Conservation (phyloP, 2,888 invertebrate genomes). For the Quadroppia sp. region DNA sequence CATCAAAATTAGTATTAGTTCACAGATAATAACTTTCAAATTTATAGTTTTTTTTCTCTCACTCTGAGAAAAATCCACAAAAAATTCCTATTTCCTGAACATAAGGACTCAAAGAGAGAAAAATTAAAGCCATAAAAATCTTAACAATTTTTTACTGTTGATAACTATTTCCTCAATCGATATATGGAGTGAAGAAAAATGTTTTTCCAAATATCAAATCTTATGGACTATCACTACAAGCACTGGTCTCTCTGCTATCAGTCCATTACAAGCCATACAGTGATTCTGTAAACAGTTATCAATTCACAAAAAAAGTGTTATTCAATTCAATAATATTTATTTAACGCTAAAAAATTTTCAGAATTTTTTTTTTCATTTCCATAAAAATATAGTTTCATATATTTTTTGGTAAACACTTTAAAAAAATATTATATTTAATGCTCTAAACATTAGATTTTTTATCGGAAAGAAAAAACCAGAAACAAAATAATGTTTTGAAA, state of each 20-base stretch:
- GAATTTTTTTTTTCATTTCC: no score
- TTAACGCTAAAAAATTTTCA: no score
- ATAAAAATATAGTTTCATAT: no score
- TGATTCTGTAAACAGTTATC: conserved; percentile 1
- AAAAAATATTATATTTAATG: no score
- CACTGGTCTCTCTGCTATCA: background rate
- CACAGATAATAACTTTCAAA: conserved; percentile 3
- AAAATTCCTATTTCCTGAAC: conserved; percentile 10
- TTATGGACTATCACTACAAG: background rate
- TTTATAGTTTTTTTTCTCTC: conserved; percentile 1
- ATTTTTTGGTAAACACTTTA: no score
- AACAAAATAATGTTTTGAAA: no score
- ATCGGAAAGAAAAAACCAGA: no score
- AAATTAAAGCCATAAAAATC: conserved; percentile 20
- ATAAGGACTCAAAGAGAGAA: background rate
- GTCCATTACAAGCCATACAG: background rate
- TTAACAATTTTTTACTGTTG: background rate
- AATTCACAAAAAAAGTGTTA: background rate
- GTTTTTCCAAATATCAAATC: background rate
- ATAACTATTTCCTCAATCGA: conserved; percentile 20
- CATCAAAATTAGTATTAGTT: conserved; percentile 12
- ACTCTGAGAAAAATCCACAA: background rate
- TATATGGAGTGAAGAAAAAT: conserved; percentile 15
- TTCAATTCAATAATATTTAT: background rate
- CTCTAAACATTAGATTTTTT: no score